Evolutionary conservation across 2,113 vertebrate species (phyloP).

Genomic region (Camelus dromedarius): DNA sequence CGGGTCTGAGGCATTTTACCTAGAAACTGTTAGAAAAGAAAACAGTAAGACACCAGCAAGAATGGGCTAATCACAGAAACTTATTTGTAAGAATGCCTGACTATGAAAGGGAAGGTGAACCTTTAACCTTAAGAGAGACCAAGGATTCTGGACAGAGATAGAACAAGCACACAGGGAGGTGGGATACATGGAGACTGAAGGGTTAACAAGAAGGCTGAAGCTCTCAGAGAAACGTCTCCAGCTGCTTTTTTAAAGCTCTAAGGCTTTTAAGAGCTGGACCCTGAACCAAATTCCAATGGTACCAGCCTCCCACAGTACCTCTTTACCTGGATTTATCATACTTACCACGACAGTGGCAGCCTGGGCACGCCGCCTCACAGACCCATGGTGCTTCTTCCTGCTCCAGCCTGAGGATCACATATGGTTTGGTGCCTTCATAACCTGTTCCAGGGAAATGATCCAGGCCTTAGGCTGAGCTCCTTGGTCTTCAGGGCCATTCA

Average conservation of each 20-base stretch:
- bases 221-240: not conserved
- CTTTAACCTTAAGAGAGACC: not conserved
- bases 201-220: not conserved
- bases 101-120: not conserved
- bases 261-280: not conserved
- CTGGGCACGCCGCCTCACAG: constrained; percentile 25
- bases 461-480: constrained; percentile 22
- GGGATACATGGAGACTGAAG: not conserved
- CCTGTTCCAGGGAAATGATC: constrained; percentile 66
- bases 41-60: not conserved
- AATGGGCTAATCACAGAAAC: not conserved
- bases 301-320: not conserved
- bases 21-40: not conserved
- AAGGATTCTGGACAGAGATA: not conserved
- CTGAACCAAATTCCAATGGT: not conserved
- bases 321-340: not conserved
- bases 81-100: not conserved
- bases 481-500: not conserved
- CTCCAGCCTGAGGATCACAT: constrained; percentile 73
- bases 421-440: constrained; percentile 69
- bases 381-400: constrained; percentile 68
- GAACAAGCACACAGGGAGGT: not conserved
- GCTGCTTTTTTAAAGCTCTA: not conserved
- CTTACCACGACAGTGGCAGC: constrained; percentile 62
- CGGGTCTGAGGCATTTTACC: not conserved